Evolutionary conservation across 1,140 invertebrate genomes (phyloP), one percentile per base, ranked within the genome.

Genomic region (Drosophila equinoxialis): DNA sequence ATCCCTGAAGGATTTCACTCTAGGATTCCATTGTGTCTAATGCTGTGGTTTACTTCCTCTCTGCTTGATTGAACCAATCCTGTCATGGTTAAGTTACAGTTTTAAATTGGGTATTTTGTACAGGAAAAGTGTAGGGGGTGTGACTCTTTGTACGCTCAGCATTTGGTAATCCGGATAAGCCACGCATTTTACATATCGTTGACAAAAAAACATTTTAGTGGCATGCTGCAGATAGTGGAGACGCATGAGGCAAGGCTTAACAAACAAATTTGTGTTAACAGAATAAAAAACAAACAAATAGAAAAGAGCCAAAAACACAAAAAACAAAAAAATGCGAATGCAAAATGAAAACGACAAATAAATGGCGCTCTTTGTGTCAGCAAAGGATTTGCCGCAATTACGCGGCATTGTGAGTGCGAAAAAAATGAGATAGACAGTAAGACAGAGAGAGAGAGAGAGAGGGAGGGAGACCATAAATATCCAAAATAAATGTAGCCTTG

Each of bases 101-200:
- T 51, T 23, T 51, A 51, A 51, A 51, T 51, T 51, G 45, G 23
- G 8, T 51, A 3, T 51, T 10, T 51, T 51, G 20, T 51, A 17
- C 23, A 30, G 30, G 30, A 1, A 30, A 5, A 30, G 35, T 37
- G 35, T 10, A 8, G 3, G 58, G 42, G 54, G 42, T 41, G 62
- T 48, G 60, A 68, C 75, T 77, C 68, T 78, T 78, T 77, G 75
- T 77, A 45, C 48, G 68, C 68, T 77, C 59, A 72, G 59, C 68
- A 77, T 67, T 57, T 33, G 51, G 75, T 78, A 78, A 78, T 77
- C 75, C 75, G 74, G 75, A 78, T 78, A 78, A 78, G 75, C 75
- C 74, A 77, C 68, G 74, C 75, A 77, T 77, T 78, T 78, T 77
- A 77, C 75, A 78, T 78, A 78, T 78, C 74, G 75, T 71, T 65